Evolutionary conservation across 2,888 invertebrate species (phyloP).

Genomic region (Hanleya hanleyi): DNA sequence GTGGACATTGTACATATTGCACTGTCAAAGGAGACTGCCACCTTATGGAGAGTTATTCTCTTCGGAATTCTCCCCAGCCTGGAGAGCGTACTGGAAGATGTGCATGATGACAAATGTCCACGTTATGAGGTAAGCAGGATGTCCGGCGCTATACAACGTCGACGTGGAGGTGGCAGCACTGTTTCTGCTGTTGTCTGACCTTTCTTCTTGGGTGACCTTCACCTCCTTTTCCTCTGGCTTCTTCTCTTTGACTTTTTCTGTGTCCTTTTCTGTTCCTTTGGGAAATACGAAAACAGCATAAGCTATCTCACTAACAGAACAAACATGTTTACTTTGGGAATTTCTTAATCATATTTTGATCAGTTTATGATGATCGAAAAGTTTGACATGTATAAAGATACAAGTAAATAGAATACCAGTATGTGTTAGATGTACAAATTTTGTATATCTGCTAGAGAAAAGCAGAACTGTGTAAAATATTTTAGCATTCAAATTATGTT

Average conservation of each 20-base stretch:
- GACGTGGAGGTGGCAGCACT: not conserved
- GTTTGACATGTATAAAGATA: not conserved
- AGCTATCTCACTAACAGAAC: too few species aligned
- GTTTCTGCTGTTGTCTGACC: not conserved
- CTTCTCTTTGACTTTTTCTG: not conserved
- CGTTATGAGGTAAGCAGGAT: not conserved
- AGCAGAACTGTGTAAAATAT: too few species aligned
- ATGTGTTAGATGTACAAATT: too few species aligned
- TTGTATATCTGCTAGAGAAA: too few species aligned
- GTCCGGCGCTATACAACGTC: not conserved
- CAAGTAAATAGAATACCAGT: too few species aligned
- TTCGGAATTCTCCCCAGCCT: not conserved
- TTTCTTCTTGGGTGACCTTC: not conserved
- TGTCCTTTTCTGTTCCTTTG: constrained; percentile 9
- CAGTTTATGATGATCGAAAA: not conserved
- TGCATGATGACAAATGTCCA: not conserved
- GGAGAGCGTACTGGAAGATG: constrained; percentile 1
- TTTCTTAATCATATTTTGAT: too few species aligned
- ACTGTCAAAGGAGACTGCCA: too few species aligned
- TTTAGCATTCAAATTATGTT: too few species aligned
- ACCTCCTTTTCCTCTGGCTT: not conserved
- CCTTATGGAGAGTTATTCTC: too few species aligned
- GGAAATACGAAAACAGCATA: not conserved
- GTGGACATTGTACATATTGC: too few species aligned
- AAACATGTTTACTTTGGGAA: too few species aligned